Conservation (phyloP, 2,113 vertebrate species). For the Gorilla gorilla region DNA sequence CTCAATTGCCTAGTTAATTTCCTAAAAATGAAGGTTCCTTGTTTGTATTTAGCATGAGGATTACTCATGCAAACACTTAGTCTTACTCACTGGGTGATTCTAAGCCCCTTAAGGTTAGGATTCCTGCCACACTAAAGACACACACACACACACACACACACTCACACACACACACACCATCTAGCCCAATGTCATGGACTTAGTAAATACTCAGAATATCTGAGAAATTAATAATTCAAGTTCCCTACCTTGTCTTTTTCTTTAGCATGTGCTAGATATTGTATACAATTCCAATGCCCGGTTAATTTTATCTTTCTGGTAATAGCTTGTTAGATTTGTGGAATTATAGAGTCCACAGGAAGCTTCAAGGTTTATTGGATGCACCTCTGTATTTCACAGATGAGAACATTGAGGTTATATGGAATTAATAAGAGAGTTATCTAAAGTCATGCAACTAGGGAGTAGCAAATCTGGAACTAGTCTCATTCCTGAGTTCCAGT, state of each 20-base stretch:
- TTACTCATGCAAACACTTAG: not conserved
- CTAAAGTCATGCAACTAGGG: not conserved
- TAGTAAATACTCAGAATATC: not conserved
- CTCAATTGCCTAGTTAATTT: conserved; percentile 32
- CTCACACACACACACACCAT: not conserved
- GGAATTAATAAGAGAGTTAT: not conserved
- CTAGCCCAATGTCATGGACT: not conserved
- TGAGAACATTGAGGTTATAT: not conserved
- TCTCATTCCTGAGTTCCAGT: not conserved
- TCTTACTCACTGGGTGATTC: not conserved
- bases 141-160: not conserved
- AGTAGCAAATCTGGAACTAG: not conserved
- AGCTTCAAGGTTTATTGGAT: not conserved
- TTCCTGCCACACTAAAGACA: not conserved
- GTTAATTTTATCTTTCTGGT: not conserved
- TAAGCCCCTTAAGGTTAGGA: not conserved
- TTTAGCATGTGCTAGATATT: not conserved
- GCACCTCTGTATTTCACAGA: not conserved
- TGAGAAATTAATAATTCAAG: not conserved
- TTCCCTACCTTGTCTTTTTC: not conserved
- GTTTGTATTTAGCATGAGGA: not conserved
- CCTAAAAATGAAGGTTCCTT: conserved; percentile 13
- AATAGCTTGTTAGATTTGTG: not conserved
- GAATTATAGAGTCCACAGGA: not conserved
- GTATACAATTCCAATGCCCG: not conserved